These are phyloP conservation scores for Andrena flavipes DNA, from an alignment of 2,888 invertebrate species.

Conservation along the genomic window DNA sequence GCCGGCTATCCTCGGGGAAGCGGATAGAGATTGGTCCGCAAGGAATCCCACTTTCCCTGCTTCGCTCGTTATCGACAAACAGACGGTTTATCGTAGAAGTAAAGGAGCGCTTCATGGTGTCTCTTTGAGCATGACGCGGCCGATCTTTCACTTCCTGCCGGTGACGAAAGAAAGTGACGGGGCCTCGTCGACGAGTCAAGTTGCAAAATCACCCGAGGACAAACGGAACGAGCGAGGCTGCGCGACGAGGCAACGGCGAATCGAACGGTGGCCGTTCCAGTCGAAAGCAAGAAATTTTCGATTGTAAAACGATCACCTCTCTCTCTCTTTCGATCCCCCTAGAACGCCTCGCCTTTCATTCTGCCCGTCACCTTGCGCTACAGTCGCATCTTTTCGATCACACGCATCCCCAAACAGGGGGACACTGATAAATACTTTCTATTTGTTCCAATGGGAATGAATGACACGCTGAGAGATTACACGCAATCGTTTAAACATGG, in stretches of 20 bases:
- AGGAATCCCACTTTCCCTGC: slow-evolving; percentile 22
- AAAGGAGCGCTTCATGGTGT: slow-evolving; percentile 51
- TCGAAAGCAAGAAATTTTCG: slow-evolving; percentile 52
- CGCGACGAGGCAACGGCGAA: slow-evolving; percentile 45
- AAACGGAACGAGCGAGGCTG: slow-evolving; percentile 34
- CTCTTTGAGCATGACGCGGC: slow-evolving; percentile 43
- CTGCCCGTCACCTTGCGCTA: slow-evolving; percentile 24
- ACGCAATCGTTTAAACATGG: slow-evolving; percentile 9
- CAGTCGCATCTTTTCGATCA: slow-evolving; percentile 36
- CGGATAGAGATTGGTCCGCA: not conserved
- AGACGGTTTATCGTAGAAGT: slow-evolving; percentile 41
- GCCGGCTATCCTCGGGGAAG: not conserved
- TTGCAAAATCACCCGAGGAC: slow-evolving; percentile 54
- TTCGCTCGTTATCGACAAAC: slow-evolving; percentile 38
- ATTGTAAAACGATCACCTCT: slow-evolving; percentile 51
- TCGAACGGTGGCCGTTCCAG: slow-evolving; percentile 29
- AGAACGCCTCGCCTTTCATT: slow-evolving; percentile 45
- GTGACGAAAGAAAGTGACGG: slow-evolving; percentile 65
- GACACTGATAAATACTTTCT: slow-evolving; percentile 34
- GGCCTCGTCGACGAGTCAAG: slow-evolving; percentile 39
- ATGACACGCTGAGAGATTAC: slow-evolving; percentile 34
- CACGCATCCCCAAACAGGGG: slow-evolving; percentile 24
- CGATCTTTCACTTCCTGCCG: slow-evolving; percentile 69
- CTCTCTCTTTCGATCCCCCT: not conserved
- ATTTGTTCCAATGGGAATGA: slow-evolving; percentile 12